Evolutionary conservation across 2,797 vertebrate species (phyloP), one percentile per base, ranked within the genome.

Genomic region (Siniperca scherzeri): DNA sequence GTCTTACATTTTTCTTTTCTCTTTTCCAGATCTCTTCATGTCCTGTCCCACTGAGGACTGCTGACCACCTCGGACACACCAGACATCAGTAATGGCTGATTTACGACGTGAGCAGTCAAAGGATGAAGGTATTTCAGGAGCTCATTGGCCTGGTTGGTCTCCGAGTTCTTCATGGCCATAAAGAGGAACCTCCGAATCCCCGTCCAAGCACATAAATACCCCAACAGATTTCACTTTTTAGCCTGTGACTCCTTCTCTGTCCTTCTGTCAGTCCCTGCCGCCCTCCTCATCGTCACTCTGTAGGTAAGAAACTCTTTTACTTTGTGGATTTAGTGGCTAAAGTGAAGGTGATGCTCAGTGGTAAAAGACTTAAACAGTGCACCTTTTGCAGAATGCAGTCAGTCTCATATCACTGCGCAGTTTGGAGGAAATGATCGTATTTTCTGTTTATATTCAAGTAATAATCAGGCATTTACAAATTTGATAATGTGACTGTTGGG

Each of bases 81-180:
- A 5, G 50, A 11, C 38, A 3, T 56, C 68, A 55, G 4, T 8
- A 22, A 40, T 19, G 11, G 33, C 56, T 30, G 66, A 89, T 91
- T 89, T 90, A 92, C 4, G 71, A 83, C 48, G 40, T 0, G 11
- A 50, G 50, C 11, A 30, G 87, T 88, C 82, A 90, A 79, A 87
- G 78, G 74, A 90, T 74, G 76, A 68, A 81, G 62, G 85, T 91
- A 91, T 93, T 94, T 90, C 78, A 81, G 86, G 91, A 84, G 60
- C 89, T 80, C 67, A 14, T 74, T 70, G 64, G 27, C 60, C 68
- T 67, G 52, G 44, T 88, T 42, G 69, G 82, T 74, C 65, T 72
- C 65, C 22, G n/a, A 30, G 68, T 55, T 70, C 61, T 72, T 78
- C 82, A 60, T 88, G 84, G 25, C 89, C 91, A 82, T 93, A 94